Conservation (phyloP, 2,797 vertebrate genomes). For the Sebastes taczanowskii region DNA sequence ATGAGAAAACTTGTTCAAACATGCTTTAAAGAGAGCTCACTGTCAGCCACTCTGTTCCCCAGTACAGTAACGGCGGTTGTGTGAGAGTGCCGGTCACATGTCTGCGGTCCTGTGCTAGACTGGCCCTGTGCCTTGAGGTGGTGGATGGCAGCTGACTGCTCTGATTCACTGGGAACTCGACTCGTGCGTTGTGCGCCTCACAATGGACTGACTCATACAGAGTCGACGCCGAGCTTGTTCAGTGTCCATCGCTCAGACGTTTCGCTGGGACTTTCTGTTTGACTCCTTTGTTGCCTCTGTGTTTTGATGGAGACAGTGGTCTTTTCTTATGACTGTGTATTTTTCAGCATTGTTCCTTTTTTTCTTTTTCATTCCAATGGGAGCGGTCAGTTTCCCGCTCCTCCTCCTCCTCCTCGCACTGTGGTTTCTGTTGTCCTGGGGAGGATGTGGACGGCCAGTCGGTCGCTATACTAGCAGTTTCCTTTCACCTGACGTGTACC, state of each 20-base stretch:
- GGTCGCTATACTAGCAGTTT: not conserved
- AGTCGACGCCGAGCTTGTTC: slow-evolving; percentile 43
- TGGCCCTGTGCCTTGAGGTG: slow-evolving; percentile 70
- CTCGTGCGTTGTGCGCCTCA: slow-evolving; percentile 64
- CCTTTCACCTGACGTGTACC: not conserved
- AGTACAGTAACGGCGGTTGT: slow-evolving; percentile 54
- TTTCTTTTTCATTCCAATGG: not conserved
- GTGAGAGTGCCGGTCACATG: slow-evolving; percentile 71
- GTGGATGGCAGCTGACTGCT: slow-evolving; percentile 74
- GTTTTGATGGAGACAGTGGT: slow-evolving; percentile 53
- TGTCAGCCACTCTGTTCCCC: slow-evolving; percentile 11
- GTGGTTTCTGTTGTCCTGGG: not conserved
- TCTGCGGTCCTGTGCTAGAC: slow-evolving; percentile 69
- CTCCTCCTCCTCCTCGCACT: not conserved
- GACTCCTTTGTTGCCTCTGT: slow-evolving; percentile 58
- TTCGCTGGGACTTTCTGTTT: slow-evolving; percentile 67
- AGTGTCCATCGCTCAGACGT: slow-evolving; percentile 45
- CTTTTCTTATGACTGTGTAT: slow-evolving; percentile 32
- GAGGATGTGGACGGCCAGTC: not conserved
- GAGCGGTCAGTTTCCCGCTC: not conserved
- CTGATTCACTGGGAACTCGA: slow-evolving; percentile 64
- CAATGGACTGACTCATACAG: slow-evolving; percentile 72
- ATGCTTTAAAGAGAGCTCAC: slow-evolving; percentile 29
- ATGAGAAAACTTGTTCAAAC: slow-evolving; percentile 37
- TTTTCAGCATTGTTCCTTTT: slow-evolving; percentile 5